Evolutionary conservation across 2,113 vertebrate species (phyloP), one percentile per base, ranked within the genome.

Genomic region (Thunnus maccoyii): DNA sequence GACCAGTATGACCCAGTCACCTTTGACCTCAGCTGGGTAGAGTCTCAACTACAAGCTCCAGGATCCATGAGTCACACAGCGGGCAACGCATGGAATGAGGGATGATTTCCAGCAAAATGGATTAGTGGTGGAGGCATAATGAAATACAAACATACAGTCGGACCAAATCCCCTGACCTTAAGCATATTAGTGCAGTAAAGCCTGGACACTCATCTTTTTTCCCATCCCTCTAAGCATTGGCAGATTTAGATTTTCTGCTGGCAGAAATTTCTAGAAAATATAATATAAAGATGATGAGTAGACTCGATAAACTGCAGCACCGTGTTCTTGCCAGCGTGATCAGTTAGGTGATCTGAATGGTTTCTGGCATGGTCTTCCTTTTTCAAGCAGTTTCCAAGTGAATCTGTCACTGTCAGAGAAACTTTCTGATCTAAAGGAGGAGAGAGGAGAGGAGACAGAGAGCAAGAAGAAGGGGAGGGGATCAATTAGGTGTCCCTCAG

Each of bases 1-100:
- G 60, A 78, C 61, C 55, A 62, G 62, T 3, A 15, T 90, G 90
- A 89, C 91, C 89, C 84, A 87, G 83, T 91, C 66, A 78, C 89
- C 87, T 89, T 74, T 87, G 83, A 91, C 87, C 86, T 80, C 64
- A 44, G 67, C 63, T n/a, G 63, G 61, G 17, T 13, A 55, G 46
- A 66, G 56, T 54, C 62, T 89, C 55, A 20, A 32, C 67, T 76
- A 69, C 48, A 69, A 77, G 76, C 86, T 79, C 68, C 56, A 22
- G 76, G 83, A 79, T 66, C 66, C 22, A 72, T 60, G 69, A 85
- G 55, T 84, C 72, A 75, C 76, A 77, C 73, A 14, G 61, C 62
- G 60, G 17, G 70, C 72, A 50, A 60, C 0, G 22, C 60, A 61
- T 48, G 44, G 66, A 83, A 22, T 14, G 58, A 62, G 20, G 70